These are phyloP conservation scores for Hemistola chrysoprasaria DNA, from an alignment of 2,888 invertebrate species.

Conservation along the genomic window DNA sequence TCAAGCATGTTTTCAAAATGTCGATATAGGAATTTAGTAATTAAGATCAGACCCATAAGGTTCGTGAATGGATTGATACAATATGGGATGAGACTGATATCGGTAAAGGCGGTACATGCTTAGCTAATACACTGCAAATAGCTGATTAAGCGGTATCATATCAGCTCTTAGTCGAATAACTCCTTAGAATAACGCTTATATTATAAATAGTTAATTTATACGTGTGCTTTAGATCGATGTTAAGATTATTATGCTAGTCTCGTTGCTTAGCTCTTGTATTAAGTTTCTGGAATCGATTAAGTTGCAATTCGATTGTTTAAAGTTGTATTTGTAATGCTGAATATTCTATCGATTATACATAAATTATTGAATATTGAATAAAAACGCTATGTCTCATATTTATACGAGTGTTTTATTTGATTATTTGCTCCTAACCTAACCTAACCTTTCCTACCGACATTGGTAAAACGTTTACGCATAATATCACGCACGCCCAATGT, in stretches of 20 bases:
- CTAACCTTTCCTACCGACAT: neutral
- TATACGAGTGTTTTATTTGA: slow-evolving; percentile 52
- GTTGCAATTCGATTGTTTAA: slow-evolving; percentile 78
- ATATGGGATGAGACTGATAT: slow-evolving; percentile 50
- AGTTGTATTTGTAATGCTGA: slow-evolving; percentile 81
- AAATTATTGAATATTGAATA: slow-evolving; percentile 77
- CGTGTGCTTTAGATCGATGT: slow-evolving; percentile 73
- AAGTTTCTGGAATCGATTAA: slow-evolving; percentile 70
- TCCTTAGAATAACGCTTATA: slow-evolving; percentile 29
- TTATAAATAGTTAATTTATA: slow-evolving; percentile 54
- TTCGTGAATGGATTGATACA: slow-evolving; percentile 29
- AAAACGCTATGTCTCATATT: slow-evolving; percentile 80
- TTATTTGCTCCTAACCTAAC: neutral
- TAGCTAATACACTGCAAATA: slow-evolving; percentile 40
- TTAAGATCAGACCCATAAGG: slow-evolving; percentile 8
- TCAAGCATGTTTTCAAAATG: too few relatives aligned
- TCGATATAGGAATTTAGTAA: slow-evolving; percentile 9
- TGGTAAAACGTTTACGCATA: neutral
- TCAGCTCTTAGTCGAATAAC: slow-evolving; percentile 38
- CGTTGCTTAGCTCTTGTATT: slow-evolving; percentile 68
- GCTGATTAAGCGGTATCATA: slow-evolving; percentile 49
- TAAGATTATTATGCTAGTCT: slow-evolving; percentile 54
- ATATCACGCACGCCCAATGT: too few relatives aligned
- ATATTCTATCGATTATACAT: slow-evolving; percentile 77
- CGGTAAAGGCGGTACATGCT: slow-evolving; percentile 42